Conservation (phyloP, 2,888 invertebrate species). For the Drosophila neutralis region DNA sequence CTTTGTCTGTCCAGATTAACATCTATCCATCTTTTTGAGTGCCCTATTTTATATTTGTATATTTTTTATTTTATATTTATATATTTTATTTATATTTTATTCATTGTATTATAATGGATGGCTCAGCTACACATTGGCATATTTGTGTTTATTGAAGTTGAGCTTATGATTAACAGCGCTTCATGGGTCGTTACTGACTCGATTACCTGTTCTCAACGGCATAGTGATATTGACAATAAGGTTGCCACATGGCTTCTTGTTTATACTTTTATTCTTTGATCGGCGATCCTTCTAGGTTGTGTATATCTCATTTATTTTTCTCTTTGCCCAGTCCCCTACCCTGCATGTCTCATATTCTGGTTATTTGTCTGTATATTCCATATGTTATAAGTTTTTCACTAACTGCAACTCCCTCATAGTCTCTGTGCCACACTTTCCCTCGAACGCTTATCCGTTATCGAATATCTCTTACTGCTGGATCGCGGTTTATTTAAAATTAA, state of each 20-base stretch:
- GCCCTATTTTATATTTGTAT: too few relatives aligned
- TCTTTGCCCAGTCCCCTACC: not conserved
- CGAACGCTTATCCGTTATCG: not conserved
- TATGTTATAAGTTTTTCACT: not conserved
- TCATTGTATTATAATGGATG: not conserved
- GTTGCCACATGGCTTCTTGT: not conserved
- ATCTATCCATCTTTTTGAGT: not conserved
- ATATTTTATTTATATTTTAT: not conserved
- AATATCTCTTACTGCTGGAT: not conserved
- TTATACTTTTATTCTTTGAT: not conserved
- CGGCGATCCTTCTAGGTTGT: not conserved
- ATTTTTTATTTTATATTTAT: too few relatives aligned
- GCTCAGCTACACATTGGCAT: not conserved
- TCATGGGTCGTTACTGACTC: not conserved
- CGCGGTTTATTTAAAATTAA: constrained; percentile 2
- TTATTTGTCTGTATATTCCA: not conserved
- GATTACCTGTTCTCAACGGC: not conserved
- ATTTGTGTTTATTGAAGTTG: not conserved
- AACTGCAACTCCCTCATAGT: not conserved
- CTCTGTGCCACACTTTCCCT: not conserved
- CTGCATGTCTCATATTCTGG: not conserved
- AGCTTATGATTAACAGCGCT: not conserved
- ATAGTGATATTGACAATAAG: not conserved
- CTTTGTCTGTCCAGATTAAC: not conserved
- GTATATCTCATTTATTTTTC: not conserved